Evolutionary conservation across 2,888 invertebrate species (phyloP), one percentile per base, ranked within the genome.

Genomic region (Corythucha ciliata): DNA sequence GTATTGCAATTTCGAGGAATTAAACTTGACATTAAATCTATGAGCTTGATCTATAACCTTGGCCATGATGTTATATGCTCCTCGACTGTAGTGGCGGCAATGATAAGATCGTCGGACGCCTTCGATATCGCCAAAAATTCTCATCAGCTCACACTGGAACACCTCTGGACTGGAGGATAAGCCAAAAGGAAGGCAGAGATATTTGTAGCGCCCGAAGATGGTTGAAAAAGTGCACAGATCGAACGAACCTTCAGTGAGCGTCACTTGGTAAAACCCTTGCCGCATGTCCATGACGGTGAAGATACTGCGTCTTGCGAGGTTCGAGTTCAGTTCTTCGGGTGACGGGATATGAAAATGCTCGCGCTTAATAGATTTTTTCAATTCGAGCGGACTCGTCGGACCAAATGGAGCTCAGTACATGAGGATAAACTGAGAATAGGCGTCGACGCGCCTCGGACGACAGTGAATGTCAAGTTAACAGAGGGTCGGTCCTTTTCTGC

Each of bases 231-330:
- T 18, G 18, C 34, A 34, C 10, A 34, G 18, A 34, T 34, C 14
- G 34, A 14, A 16, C 18, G 34, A 34, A 14, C 18, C 34, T 10
- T 34, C 34, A 10, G 14, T 18, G 16, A 34, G 18, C 18, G 14
- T 18, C 34, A 34, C 18, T 5, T 34, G 34, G 10, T 34, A 34
- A 34, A 34, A 34, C 34, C 34, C 34, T 34, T 34, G 34, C 14
- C 16, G 14, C 34, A 34, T 34, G 10, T 34, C 34, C 10, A 34
- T 16, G 5, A 34, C 34, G 14, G 34, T 16, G 10, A 16, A 34
- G 10, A 34, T 10, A 6, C 18, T 34, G 10, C 34, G 14, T 34
- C 34, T 18, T 10, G 6, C 34, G 14, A 34, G 18, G 14, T 34
- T 34, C 6, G 14, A 34, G 34, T 18, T 34, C 34, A 34, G 14